Evolutionary conservation across 2,113 vertebrate genomes (phyloP), one percentile per base, ranked within the genome.

Genomic region (Alethe diademata): DNA sequence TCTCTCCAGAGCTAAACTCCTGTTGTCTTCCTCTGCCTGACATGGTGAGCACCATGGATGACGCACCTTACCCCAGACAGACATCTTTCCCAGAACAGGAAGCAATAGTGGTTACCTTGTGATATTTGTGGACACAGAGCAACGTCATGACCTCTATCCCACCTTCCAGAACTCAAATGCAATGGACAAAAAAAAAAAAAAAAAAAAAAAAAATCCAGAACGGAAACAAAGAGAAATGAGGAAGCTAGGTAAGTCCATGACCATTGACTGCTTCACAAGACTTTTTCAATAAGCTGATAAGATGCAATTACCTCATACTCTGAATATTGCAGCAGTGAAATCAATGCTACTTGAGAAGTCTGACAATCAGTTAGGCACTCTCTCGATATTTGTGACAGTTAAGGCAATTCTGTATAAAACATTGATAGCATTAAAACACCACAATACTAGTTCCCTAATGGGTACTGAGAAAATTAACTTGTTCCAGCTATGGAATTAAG

Each of bases 251-350:
- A 51, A 86, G 65, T 79, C 82, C 67, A 47, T 91, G 92, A 79
- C 53, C 86, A 95, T 31, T 95, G 89, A 94, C 69, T 93, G 70
- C 87, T 97, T 96, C 96, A 96, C 71, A 88, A 96, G 92, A 96
- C 86, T 92, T 97, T 95, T 94, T 97, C 95, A 97, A 95, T 95
- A 97, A 83, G 60, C 36, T 89, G 65, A 90, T 94, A 97, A 98
- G 91, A 97, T 88, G 88, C 94, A 97, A 95, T 97, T 98, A 97
- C 96, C 96, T 98, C 97, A 98, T 98, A 96, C 91, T 97, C 94
- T 96, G 92, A 93, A 69, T 84, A 92, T 71, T 95, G 88, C 95
- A 95, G 94, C 81, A 65, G 78, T 83, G 92, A 97, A 98, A 98
- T 98, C 97, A 97, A 97, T 97, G 94, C 88, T 97, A 40, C 94